Percentiles rank a stretch among this genome's conserved stretches.
phyloP scores from a whole-genome alignment of 2,113 vertebrate genomes.

The Corydoras maculifer region DNA sequence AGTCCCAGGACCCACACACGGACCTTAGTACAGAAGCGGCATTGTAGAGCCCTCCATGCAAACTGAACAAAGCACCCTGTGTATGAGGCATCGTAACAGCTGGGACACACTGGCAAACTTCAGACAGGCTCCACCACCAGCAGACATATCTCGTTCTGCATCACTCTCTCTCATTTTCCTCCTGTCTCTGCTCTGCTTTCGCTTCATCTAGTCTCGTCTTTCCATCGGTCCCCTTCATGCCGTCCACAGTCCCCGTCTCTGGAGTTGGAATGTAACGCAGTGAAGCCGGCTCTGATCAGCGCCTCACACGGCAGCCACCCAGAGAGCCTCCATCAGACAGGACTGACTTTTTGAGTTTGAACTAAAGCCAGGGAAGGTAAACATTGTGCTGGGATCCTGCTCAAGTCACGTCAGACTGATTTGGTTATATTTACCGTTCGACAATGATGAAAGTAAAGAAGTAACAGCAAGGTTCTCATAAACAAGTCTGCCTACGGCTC shows the following conservation, averaged over 20 bases:
- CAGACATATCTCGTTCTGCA: background rate
- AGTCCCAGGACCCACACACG: slow-evolving; percentile 31
- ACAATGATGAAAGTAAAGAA: too few species aligned
- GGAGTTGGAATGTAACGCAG: slow-evolving; percentile 1
- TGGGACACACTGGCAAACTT: slow-evolving; percentile 54
- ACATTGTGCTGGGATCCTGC: slow-evolving; percentile 18
- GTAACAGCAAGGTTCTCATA: too few species aligned
- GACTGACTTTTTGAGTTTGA: background rate
- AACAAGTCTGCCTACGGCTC: too few species aligned
- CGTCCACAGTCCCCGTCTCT: slow-evolving; percentile 33
- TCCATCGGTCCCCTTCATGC: slow-evolving; percentile 27
- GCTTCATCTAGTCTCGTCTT: background rate
- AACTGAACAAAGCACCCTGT: slow-evolving; percentile 63
- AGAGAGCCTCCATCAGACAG: background rate
- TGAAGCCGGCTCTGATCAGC: background rate
- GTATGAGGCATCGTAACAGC: slow-evolving; percentile 64
- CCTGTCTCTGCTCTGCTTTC: background rate
- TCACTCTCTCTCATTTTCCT: background rate
- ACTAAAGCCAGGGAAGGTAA: background rate
- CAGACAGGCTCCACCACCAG: slow-evolving; percentile 47
- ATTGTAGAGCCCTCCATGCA: slow-evolving; percentile 56
- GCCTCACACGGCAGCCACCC: slow-evolving; percentile 5
- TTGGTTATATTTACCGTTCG: background rate
- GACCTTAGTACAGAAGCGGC: slow-evolving; percentile 56
- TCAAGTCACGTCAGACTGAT: background rate